Evolutionary conservation across 1,140 invertebrate genomes (phyloP), one percentile per base, ranked within the genome.

Genomic region (Diabrotica virgifera): DNA sequence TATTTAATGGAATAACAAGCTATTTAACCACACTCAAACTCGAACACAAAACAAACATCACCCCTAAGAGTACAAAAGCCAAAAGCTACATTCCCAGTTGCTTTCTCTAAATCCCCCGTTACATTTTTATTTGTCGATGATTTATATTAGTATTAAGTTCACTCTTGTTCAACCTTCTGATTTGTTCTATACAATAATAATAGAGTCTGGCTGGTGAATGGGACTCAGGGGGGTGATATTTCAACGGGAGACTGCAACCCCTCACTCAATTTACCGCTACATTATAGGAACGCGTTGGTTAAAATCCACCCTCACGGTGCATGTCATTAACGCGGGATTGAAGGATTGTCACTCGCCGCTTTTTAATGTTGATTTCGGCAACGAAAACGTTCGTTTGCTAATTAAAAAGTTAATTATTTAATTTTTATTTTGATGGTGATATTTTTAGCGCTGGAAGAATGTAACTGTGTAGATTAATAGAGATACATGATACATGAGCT

Each of bases 111-210:
- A 65, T 68, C 68, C 68, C 68, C 59, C 57, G 68, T 70, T 70
- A 70, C 69, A 67, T 73, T 76, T 71, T 76, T 70, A 73, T 73
- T 72, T 69, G 53, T 14, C 65, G 64, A 74, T 74, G 74, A 76
- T 76, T 73, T 76, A 76, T 76, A 67, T 69, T 69, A 72, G 73
- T 77, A 79, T 79, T 79, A 79, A 73, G 74, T 13, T 71, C 76
- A 74, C 77, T 79, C 77, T 70, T 67, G 72, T 74, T 72, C 73
- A 77, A 77, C 76, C 75, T 78, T 74, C 75, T 77, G 77, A 79
- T 79, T 79, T 79, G 77, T 77, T 79, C 77, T 76, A 77, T 78
- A 76, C 77, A 78, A 79, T 78, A 79, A 79, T 79, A 79, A 79
- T 79, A 79, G 77, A 79, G 77, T 76, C 73, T 73, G 75, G 67